Evolutionary conservation across 2,888 invertebrate species (phyloP), one percentile per base, ranked within the genome.

Genomic region (Cerastoderma edule): DNA sequence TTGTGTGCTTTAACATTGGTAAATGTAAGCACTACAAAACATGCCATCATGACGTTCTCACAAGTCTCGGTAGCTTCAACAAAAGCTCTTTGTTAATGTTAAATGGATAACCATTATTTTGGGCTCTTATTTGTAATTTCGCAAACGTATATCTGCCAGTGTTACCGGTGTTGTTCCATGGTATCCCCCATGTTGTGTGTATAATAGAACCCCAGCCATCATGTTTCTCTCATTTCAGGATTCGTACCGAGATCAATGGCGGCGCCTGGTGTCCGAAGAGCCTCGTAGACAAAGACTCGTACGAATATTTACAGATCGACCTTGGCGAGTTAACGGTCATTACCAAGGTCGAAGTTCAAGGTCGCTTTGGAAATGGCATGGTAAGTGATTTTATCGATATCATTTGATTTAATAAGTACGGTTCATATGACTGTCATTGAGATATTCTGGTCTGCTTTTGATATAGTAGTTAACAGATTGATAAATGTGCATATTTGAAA

Each of bases 221-320:
- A n/a, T n/a, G n/a, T 2, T 50, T 16, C 0, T 60, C 39, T 60
- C 22, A 22, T 83, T 86, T 33, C 95, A 98, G 98, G 92, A 94
- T 97, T 85, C 95, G 96, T 83, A 95, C 95, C 87, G 97, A 98
- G 91, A 94, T 95, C 83, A 95, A 95, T 89, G 97, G 97, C n/a
- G 98, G 98, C 54, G 98, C 98, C 0, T 98, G 98, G 98, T 98
- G 98, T 93, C 98, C 98, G 10, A 95, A 95, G 92, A 94, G 95
- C 64, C 95, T 95, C 91, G 96, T 96, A 89, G 96, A 96, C 30
- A 87, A 89, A 54, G 90, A 89, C 60, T 88, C 91, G 33, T 95
- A 96, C n/a, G 97, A 98, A 91, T 97, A 95, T 92, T 94, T 98
- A 65, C 96, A 98, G 94, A 94, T 96, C 67, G 95, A 97, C 92